Base-by-base conservation (phyloP, 2,888 invertebrate genomes). In the Meliscaeva auricollis region DNA sequence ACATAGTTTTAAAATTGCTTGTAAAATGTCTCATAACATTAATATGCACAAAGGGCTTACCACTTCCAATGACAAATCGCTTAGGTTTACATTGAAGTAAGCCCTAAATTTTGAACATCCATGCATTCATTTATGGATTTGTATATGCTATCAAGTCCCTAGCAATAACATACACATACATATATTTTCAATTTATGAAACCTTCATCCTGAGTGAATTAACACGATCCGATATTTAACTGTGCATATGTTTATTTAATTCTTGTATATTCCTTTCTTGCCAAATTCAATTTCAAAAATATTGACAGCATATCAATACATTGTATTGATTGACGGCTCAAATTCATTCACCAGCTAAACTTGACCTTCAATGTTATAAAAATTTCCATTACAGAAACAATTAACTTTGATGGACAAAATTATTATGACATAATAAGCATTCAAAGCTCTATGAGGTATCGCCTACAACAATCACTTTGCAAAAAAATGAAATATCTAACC, bases 321-420 rank as follows among this genome's bases (percentile, higher is more conserved):
- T n/a, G 1, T 17, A 9, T 52, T 52, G 26, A 52, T 30, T 52
- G 13, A 41, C 13, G 9, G 13, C 13, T 41, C 6, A 35, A 35
- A 35, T 35, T 9, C 35, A 35, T 35, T 3, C 11, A 2, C 3
- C 41, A 41, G 9, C 20, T 50, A 22, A 32, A 54, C 54, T 15
- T 20, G 22, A 26, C 41, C 60, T 60, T 60, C 41, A 41, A 22
- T n/a, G 9, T 0, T 32, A 30, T 54, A n/a, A 11, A 41, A 35
- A 35, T 3, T n/a, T 52, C 3, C 5, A 56, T 20, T 58, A 38
- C 15, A 38, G 38, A 35, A 58, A 58, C 38, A 22, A 58, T 58
- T 38, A 38, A 38, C 3, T 58, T 58, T 60, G 22, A 60, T 44
- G 26, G n/a, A 62, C 62, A 62, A 2, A 4, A 41, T 11, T 9